Conservation (phyloP, 2,113 vertebrate genomes). For the Rhynchomys soricoides region DNA sequence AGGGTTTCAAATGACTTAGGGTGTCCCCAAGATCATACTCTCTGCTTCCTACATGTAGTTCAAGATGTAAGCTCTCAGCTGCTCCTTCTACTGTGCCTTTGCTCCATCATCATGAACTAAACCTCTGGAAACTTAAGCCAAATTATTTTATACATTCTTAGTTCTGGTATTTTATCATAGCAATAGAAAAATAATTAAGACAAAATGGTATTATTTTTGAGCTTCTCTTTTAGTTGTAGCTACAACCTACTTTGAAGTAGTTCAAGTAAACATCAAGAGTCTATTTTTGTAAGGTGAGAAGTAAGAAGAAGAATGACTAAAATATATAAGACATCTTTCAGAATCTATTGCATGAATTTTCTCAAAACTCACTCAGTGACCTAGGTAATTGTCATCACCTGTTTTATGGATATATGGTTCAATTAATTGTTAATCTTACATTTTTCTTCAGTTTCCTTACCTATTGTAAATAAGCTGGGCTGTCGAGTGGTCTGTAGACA, state of each 20-base stretch:
- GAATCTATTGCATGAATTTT: constrained; percentile 20
- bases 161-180: not conserved
- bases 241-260: not conserved
- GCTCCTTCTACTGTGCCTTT: not conserved
- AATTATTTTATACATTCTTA: not conserved
- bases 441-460: constrained; percentile 48
- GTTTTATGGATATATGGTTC: constrained; percentile 27
- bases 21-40: not conserved
- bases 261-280: not conserved
- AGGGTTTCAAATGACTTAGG: not conserved
- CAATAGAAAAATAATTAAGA: not conserved
- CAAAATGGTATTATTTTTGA: not conserved
- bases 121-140: not conserved
- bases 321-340: constrained; percentile 24
- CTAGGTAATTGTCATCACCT: not conserved
- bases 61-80: not conserved
- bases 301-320: not conserved
- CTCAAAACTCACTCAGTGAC: not conserved
- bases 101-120: not conserved
- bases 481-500: not conserved
- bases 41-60: not conserved
- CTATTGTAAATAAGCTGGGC: not conserved
- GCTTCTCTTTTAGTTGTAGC: not conserved
- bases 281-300: not conserved
- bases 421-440: not conserved